Percentiles rank a stretch among this genome's conserved stretches.
These are phyloP conservation scores for Apogon talboti DNA, from an alignment of 2,797 vertebrate species.

Conservation along the genomic window DNA sequence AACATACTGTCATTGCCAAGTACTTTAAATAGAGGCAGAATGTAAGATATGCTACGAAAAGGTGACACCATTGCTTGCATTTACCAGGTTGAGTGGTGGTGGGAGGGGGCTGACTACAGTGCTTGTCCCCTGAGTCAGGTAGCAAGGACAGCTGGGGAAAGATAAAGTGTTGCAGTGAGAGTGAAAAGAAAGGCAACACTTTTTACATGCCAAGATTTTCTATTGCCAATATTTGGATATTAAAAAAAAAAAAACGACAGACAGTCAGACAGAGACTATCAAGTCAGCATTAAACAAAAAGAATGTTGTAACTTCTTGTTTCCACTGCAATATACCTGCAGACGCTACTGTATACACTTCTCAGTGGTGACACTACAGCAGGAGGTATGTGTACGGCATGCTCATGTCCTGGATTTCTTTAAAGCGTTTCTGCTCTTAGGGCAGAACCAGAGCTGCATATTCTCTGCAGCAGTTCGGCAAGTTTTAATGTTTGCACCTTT, in stretches of 20 bases:
- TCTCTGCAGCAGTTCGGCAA: too few species aligned
- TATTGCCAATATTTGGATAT: conserved; percentile 33
- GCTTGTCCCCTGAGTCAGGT: conserved; percentile 33
- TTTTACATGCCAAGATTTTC: conserved; percentile 23
- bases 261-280: conserved; percentile 14
- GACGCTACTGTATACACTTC: neutral
- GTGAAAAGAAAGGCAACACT: conserved; percentile 29
- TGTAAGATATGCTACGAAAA: neutral
- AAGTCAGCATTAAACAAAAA: conserved; percentile 30
- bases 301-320: conserved; percentile 22
- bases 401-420: too few species aligned
- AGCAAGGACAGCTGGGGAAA: conserved; percentile 19
- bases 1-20: conserved; percentile 1
- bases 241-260: conserved; percentile 8
- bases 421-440: too few species aligned
- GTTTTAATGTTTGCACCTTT: neutral
- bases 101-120: neutral
- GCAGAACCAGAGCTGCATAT: too few species aligned
- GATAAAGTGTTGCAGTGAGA: conserved; percentile 15
- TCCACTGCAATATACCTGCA: neutral
- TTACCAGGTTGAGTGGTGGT: conserved; percentile 7
- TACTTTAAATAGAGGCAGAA: neutral
- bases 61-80: conserved; percentile 19
- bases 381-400: neutral
- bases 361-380: neutral